A percentile compares a stretch with the other conserved stretches of the same genome.
Conservation (phyloP, 2,113 vertebrate genomes). For the Gnathonemus longibarbis region DNA sequence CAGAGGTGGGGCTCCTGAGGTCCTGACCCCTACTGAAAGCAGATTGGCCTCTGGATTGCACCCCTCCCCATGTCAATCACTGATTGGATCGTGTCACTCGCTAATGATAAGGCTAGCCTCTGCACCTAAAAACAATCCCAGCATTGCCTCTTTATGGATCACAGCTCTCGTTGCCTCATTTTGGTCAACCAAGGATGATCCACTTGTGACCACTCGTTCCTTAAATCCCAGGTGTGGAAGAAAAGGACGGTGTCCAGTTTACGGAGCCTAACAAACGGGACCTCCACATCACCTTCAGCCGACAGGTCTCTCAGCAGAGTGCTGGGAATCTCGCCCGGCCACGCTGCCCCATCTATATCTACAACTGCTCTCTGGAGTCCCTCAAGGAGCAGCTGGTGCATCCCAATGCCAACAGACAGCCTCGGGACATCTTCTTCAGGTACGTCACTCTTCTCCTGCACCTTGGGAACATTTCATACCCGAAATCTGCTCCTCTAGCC, state of each 20-base stretch:
- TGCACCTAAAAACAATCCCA: not conserved
- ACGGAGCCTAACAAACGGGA: slow-evolving; percentile 59
- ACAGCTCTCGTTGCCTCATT: not conserved
- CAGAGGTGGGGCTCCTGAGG: not conserved
- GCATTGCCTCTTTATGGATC: not conserved
- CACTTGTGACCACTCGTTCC: not conserved
- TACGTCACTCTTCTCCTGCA: slow-evolving; percentile 38
- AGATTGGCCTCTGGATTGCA: not conserved
- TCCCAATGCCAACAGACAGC: slow-evolving; percentile 59
- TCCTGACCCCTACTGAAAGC: not conserved
- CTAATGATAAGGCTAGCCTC: not conserved
- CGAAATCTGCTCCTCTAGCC: not conserved
- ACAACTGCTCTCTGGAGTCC: slow-evolving; percentile 82
- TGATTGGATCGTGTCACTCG: not conserved
- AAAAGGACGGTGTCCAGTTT: slow-evolving; percentile 64
- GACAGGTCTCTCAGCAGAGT: slow-evolving; percentile 68
- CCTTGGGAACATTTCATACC: not conserved
- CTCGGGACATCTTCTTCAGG: slow-evolving; percentile 82
- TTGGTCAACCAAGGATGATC: not conserved
- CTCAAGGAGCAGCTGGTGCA: slow-evolving; percentile 82
- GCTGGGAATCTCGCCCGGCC: slow-evolving; percentile 56
- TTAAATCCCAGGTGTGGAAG: slow-evolving; percentile 46
- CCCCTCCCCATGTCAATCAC: not conserved
- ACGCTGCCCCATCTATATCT: slow-evolving; percentile 83
- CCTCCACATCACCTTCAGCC: slow-evolving; percentile 59